Evolutionary conservation across 92 coral and sea anemone genomes (phyloP).

Genomic region (Porites lobata): DNA sequence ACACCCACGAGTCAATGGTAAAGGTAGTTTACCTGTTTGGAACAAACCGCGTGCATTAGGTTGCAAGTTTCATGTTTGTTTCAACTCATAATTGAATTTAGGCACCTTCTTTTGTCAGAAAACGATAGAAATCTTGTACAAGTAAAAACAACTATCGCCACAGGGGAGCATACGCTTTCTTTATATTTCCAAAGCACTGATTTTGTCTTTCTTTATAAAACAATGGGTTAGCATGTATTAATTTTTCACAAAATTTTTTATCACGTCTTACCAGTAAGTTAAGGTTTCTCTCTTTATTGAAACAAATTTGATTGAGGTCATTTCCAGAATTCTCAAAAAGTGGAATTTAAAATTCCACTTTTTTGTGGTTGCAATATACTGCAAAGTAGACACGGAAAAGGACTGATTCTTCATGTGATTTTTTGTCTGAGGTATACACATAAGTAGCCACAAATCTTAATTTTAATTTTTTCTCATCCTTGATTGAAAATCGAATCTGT

Average conservation of each 20-base stretch:
- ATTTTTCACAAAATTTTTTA: not conserved
- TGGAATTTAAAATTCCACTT: too few species aligned
- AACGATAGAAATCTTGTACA: slow-evolving; percentile 18
- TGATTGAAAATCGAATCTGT: too few species aligned
- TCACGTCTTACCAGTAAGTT: not conserved
- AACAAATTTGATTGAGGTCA: not conserved
- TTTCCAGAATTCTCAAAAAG: not conserved
- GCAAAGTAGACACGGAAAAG: too few species aligned
- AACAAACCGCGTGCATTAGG: slow-evolving; percentile 12
- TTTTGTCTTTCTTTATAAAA: not conserved
- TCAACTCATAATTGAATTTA: slow-evolving; percentile 23
- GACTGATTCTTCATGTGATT: too few species aligned
- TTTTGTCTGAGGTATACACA: too few species aligned
- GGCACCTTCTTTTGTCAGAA: not conserved
- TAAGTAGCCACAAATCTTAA: too few species aligned
- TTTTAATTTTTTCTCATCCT: too few species aligned
- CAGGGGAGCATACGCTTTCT: slow-evolving; percentile 17
- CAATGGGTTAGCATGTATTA: not conserved
- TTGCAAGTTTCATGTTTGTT: slow-evolving; percentile 29
- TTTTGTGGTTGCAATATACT: not conserved
- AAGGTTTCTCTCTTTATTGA: not conserved
- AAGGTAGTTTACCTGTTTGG: not conserved
- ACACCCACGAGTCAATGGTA: not conserved
- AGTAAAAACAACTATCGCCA: not conserved
- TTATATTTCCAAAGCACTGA: not conserved